phyloP scores from a whole-genome alignment of 2,113 vertebrate species.

The Hippocampus abdominalis region DNA sequence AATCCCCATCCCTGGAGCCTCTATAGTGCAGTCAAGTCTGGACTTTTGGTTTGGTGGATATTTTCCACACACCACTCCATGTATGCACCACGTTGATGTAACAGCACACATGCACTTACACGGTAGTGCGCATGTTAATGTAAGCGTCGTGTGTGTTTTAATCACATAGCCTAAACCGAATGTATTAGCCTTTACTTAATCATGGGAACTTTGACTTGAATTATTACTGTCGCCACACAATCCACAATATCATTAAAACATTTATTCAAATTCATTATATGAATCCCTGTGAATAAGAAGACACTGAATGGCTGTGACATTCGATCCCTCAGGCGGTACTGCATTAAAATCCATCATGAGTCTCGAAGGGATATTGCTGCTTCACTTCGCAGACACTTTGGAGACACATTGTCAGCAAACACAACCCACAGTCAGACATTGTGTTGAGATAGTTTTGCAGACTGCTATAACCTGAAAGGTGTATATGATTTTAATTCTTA shows the following conservation, averaged over 20 bases:
- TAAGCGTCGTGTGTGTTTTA: not conserved
- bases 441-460: not conserved
- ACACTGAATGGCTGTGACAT: slow-evolving; percentile 7
- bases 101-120: not conserved
- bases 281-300: not conserved
- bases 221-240: not conserved
- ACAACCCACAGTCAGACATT: not conserved
- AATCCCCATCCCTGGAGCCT: not conserved
- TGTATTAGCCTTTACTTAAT: not conserved
- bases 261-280: not conserved
- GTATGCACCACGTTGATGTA: not conserved
- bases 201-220: not conserved
- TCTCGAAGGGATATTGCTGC: not conserved
- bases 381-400: slow-evolving; percentile 7
- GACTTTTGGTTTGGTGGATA: not conserved
- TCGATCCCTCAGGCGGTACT: slow-evolving; percentile 6
- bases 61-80: not conserved
- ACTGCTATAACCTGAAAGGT: not conserved
- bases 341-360: slow-evolving; percentile 13
- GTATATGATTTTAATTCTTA: not conserved
- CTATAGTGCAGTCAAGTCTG: not conserved
- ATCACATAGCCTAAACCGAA: not conserved
- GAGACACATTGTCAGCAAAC: slow-evolving; percentile 13
- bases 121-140: not conserved
- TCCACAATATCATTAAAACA: slow-evolving; percentile 2